Conservation (phyloP, 1,140 invertebrate genomes). For the Penaeus japonicus region DNA sequence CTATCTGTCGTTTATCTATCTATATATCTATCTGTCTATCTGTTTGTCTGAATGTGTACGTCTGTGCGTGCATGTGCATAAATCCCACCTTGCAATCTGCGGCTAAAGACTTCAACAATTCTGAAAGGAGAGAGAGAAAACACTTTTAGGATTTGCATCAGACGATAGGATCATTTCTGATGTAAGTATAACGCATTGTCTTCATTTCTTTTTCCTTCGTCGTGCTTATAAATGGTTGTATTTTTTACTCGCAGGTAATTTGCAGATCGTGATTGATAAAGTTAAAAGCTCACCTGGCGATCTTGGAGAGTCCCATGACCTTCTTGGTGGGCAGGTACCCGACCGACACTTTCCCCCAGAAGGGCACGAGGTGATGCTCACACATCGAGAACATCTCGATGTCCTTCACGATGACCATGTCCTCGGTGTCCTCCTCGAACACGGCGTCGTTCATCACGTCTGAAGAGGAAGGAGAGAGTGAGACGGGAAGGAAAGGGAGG, state of each 20-base stretch:
- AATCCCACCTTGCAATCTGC: conserved; percentile 78
- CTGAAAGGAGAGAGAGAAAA: conserved; percentile 68
- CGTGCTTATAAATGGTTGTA: too few relatives aligned
- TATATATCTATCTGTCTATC: too few relatives aligned
- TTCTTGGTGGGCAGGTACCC: conserved; percentile 98
- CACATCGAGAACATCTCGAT: conserved; percentile 99
- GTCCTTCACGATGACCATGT: conserved; percentile 99
- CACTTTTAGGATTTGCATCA: too few relatives aligned
- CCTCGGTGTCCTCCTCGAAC: conserved; percentile 99
- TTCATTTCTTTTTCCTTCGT: too few relatives aligned
- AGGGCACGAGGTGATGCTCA: conserved; percentile 98
- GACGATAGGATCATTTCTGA: too few relatives aligned
- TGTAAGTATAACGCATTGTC: too few relatives aligned
- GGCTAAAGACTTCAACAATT: conserved; percentile 96
- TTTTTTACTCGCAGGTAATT: not conserved
- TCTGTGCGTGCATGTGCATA: not conserved
- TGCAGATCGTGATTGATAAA: too few relatives aligned
- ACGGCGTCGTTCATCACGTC: conserved; percentile 97
- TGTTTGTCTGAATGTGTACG: too few relatives aligned
- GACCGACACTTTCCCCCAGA: conserved; percentile 99
- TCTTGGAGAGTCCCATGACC: conserved; percentile 94
- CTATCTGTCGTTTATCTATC: too few relatives aligned
- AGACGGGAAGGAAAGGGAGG: not conserved
- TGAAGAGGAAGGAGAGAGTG: conserved; percentile 63
- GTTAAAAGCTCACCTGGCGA: conserved; percentile 69